Evolutionary conservation across 1,140 invertebrate species (phyloP), one percentile per base, ranked within the genome.

Genomic region (Macrostomum lignano): DNA sequence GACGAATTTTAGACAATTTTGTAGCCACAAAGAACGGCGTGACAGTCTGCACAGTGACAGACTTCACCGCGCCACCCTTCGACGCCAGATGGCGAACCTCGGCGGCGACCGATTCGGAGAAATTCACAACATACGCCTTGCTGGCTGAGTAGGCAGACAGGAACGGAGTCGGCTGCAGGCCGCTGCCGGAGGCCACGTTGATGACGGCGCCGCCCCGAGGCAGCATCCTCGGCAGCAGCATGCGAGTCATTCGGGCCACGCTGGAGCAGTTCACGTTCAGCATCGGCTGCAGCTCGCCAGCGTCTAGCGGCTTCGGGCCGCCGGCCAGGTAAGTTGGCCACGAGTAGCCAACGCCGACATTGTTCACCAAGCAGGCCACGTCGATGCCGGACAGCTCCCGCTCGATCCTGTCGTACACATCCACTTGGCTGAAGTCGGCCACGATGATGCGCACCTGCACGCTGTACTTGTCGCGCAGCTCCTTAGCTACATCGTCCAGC

Each of bases 191-290:
- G 1, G 79, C 73, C 20, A 94, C 61, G 51, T 93, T 96, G 26
- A 96, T 71, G 19, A 96, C 65, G 7, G 86, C 88, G 39, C 68
- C 69, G 20, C 67, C 65, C 29, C 72, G 65, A 41, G 74, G 64
- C 25, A 74, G 67, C 86, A 96, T 93, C 10, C 63, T 66, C 0
- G 84, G 81, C 42, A 94, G 56, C 1, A 84, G 66, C 0, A 88
- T 60, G 20, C 67, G 65, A 13, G 71, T 74, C 32, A 33, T 33
- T 5, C 13, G 7, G 4, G 19, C 17, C 5, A 19, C 19, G 4
- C 22, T 25, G 5, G 19, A 17, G 26, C 24, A 17, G 20, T 33
- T 33, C 10, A 6, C 14, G 17, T 33, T 33, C 10, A 33, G 10
- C 3, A 33, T 25, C 4, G 5, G 7, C 6, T 4, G 2, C 14